Base-by-base conservation (phyloP, 2,888 invertebrate species). In the Melinaea marsaeus region DNA sequence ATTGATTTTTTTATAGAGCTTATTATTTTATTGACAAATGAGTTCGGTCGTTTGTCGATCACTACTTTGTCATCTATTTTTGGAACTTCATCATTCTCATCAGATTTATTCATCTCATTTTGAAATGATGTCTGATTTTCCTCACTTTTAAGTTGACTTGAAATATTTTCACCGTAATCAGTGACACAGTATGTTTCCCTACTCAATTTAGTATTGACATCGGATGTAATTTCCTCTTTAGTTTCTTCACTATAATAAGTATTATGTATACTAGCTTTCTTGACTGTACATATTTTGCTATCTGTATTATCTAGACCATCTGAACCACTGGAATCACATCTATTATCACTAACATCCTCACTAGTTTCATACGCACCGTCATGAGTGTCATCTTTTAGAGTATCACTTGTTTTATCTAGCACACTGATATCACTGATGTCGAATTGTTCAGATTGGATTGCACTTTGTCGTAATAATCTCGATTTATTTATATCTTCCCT, bases 401-500 rank as follows among this genome's bases (percentile, higher is more conserved):
- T 76, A 51, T 77, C 74, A 6, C 60, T 63, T 7, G 76, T 75
- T 60, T 76, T 76, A 13, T 81, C 76, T 22, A 75, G 46, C 35
- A 75, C 73, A 68, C 74, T 71, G 13, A 73, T 66, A 55, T 72
- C 71, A 61, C 70, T 77, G 22, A 22, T 22, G 11, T 71, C 65
- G 46, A 11, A 62, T 22, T 61, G 59, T 33, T 60, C 47, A 37
- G 62, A 61, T 35, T 63, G 58, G 0, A 69, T 56, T 2, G 72
- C 35, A 59, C 74, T 79, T 42, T 75, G 70, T 42, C 70, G 68
- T 3, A 75, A 57, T 2, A 77, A 69, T 61, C 77, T 72, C 3
- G 85, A 81, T 61, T 71, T 75, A 58, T 83, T 82, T 0, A 81
- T 73, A 4, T 79, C 75, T 62, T 84, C 83, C 60, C 79, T 86